These are phyloP conservation scores for Pseudanteris insignis DNA, from an alignment of 2,888 invertebrate genomes.

Conservation along the genomic window DNA sequence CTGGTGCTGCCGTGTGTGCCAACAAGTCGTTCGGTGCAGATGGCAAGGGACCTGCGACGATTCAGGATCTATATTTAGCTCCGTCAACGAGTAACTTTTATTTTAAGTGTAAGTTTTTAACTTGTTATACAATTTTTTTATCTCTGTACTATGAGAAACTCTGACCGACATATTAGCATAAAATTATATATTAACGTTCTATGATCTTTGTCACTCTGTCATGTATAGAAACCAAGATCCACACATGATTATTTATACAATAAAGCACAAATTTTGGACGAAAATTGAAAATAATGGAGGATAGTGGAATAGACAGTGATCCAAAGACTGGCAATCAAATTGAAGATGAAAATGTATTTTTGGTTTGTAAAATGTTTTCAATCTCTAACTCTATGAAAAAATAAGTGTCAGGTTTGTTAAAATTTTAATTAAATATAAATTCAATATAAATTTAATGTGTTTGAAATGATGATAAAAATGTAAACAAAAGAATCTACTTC, in stretches of 20 bases:
- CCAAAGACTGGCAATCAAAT: slow-evolving; percentile 60
- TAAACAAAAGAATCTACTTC: no score
- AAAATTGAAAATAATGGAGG: slow-evolving; percentile 58
- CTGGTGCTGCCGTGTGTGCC: slow-evolving; percentile 49
- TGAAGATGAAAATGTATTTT: slow-evolving; percentile 63
- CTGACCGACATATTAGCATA: no score
- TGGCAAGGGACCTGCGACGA: slow-evolving; percentile 15
- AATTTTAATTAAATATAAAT: no score
- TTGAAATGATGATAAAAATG: no score
- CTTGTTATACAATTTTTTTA: background rate
- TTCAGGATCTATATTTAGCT: slow-evolving; percentile 6
- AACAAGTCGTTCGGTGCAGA: slow-evolving; percentile 55
- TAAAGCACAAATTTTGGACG: background rate
- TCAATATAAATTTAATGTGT: no score
- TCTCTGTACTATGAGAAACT: no score
- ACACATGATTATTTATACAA: slow-evolving; percentile 12
- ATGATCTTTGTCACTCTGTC: no score
- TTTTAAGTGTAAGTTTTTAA: slow-evolving; percentile 11
- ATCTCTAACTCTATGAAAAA: no score
- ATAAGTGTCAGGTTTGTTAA: no score
- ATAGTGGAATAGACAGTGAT: slow-evolving; percentile 68
- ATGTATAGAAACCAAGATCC: background rate
- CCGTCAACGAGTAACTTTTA: background rate
- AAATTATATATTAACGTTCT: no score
- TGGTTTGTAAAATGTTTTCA: no score